Percentiles rank a stretch among this genome's conserved stretches.
Conservation (phyloP, 2,888 invertebrate genomes). For the Drosophila nr. fundita region DNA sequence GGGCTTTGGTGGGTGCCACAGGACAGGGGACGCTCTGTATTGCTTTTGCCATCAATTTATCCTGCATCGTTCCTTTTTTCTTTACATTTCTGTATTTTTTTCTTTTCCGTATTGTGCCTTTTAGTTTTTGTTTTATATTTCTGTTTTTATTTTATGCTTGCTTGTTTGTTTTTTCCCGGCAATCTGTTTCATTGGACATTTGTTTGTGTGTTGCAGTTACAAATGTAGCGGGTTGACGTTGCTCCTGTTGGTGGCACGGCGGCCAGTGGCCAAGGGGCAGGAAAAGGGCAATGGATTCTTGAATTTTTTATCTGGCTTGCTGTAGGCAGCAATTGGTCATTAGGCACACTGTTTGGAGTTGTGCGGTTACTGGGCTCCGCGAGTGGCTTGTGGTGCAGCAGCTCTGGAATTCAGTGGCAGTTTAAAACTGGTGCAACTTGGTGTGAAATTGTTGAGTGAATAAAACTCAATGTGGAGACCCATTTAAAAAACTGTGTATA, state of each 20-base stretch:
- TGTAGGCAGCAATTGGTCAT: conserved; percentile 72
- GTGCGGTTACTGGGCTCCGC: conserved; percentile 26
- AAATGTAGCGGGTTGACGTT: conserved; percentile 54
- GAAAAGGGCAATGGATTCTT: conserved; percentile 6
- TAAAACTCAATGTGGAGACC: conserved; percentile 8
- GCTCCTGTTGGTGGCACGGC: not conserved
- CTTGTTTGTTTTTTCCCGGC: conserved; percentile 62
- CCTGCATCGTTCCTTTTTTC: conserved; percentile 52
- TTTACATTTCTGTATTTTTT: conserved; percentile 32
- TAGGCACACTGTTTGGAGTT: conserved; percentile 58
- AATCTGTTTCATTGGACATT: conserved; percentile 79
- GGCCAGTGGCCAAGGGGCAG: not conserved
- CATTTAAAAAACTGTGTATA: not conserved
- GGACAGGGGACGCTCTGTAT: conserved; percentile 28
- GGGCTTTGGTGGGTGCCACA: not conserved
- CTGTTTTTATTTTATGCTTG: conserved; percentile 19
- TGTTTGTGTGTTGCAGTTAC: conserved; percentile 68
- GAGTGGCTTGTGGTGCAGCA: conserved; percentile 18
- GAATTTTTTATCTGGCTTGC: conserved; percentile 43
- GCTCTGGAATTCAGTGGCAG: not conserved
- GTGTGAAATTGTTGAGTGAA: conserved; percentile 16
- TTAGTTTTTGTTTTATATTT: conserved; percentile 17
- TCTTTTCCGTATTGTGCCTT: not conserved
- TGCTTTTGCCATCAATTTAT: conserved; percentile 75
- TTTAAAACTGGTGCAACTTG: conserved; percentile 9